Percentiles rank a stretch among this genome's conserved stretches.
These are phyloP conservation scores for Drosophila kohkoa DNA, from an alignment of 1,140 invertebrate species.

Conservation along the genomic window DNA sequence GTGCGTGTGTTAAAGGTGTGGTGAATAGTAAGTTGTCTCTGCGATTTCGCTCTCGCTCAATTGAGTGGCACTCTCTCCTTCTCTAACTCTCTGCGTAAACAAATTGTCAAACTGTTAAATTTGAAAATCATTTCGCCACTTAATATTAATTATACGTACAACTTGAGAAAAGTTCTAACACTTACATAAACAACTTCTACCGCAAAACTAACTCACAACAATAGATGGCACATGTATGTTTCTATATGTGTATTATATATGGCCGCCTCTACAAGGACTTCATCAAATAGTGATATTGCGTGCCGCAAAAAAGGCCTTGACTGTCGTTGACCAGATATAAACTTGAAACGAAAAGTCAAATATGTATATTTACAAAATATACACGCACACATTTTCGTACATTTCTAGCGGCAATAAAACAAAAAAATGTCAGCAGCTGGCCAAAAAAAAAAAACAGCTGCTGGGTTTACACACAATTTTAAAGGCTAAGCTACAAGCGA, in stretches of 20 bases:
- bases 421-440: constrained; percentile 45
- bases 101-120: constrained; percentile 55
- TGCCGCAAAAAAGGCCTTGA: constrained; percentile 72
- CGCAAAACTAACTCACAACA: background rate
- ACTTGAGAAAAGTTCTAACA: constrained; percentile 16
- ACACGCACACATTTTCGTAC: constrained; percentile 4
- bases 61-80: background rate
- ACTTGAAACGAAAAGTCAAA: constrained; percentile 70
- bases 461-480: constrained; percentile 49
- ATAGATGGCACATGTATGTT: background rate
- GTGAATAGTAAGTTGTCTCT: constrained; percentile 19
- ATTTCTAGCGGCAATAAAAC: constrained; percentile 47
- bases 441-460: constrained; percentile 55
- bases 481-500: constrained; percentile 25
- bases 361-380: constrained; percentile 13
- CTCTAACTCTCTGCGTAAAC: constrained; percentile 61
- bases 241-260: constrained; percentile 5
- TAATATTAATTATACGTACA: constrained; percentile 35
- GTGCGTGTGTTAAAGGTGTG: constrained; percentile 19
- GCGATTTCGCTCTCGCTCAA: constrained; percentile 9
- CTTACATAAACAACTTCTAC: constrained; percentile 4
- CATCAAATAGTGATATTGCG: constrained; percentile 71
- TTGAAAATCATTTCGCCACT: constrained; percentile 43
- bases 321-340: constrained; percentile 64
- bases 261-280: constrained; percentile 54